These are phyloP conservation scores for Boleophthalmus pectinirostris DNA, from an alignment of 2,113 vertebrate species.

Conservation along the genomic window DNA sequence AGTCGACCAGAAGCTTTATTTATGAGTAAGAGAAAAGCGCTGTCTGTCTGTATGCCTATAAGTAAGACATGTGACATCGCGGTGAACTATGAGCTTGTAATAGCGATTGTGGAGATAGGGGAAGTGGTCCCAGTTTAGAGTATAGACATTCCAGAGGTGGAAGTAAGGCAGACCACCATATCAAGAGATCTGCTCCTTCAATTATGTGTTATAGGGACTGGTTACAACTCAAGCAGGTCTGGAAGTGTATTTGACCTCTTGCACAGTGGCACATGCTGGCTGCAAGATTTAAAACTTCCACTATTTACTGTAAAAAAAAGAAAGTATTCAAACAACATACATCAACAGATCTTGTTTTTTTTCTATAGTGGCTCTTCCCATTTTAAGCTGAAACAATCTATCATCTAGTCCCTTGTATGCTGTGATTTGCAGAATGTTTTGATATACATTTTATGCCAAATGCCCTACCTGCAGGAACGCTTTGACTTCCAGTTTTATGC, in stretches of 20 bases:
- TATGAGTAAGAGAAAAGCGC: conserved; percentile 63
- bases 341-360: neutral
- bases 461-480: neutral
- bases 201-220: conserved; percentile 37
- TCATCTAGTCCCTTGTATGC: neutral
- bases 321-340: neutral
- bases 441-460: neutral
- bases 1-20: conserved; percentile 60
- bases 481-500: too few species aligned
- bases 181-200: conserved; percentile 53
- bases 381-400: neutral
- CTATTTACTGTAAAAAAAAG: neutral
- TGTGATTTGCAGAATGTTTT: neutral
- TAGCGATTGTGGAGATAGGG: conserved; percentile 49
- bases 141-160: conserved; percentile 68
- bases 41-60: conserved; percentile 47
- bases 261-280: conserved; percentile 6
- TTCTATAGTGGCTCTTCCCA: neutral
- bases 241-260: conserved; percentile 1
- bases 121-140: conserved; percentile 54
- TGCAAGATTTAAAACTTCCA: conserved; percentile 11
- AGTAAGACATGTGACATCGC: conserved; percentile 62
- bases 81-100: conserved; percentile 61
- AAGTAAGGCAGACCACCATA: conserved; percentile 58
- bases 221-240: neutral